phyloP scores from a whole-genome alignment of 2,797 vertebrate species.

The Antrozous pallidus region DNA sequence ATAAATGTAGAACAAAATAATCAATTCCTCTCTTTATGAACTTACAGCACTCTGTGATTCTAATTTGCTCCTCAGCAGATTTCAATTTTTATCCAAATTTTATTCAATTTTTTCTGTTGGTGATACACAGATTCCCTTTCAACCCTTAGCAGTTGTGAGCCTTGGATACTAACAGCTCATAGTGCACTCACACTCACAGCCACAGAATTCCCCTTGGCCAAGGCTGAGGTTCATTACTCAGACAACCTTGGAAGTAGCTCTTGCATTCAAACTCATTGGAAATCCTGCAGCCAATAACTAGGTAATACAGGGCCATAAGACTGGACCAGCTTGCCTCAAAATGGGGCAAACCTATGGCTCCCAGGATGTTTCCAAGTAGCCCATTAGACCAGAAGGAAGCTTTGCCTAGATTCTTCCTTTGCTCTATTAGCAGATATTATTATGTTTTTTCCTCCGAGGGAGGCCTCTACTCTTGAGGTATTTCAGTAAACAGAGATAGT shows the following conservation, averaged over 20 bases:
- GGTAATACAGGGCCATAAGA: neutral
- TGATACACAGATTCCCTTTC: neutral
- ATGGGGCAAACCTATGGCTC: neutral
- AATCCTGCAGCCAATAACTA: neutral
- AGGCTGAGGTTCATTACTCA: neutral
- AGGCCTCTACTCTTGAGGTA: neutral
- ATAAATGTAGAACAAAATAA: neutral
- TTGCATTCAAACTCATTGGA: neutral
- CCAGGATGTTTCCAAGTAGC: neutral
- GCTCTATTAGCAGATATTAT: neutral
- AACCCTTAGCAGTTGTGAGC: neutral
- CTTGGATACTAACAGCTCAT: neutral
- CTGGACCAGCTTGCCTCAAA: neutral
- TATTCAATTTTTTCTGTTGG: neutral
- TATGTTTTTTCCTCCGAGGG: neutral
- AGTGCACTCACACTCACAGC: neutral
- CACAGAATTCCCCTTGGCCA: neutral
- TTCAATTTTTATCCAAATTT: fast-evolving
- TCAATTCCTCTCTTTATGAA: neutral
- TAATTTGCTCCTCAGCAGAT: neutral
- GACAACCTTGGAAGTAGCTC: neutral
- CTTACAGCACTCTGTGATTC: neutral
- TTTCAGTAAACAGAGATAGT: neutral
- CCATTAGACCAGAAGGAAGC: neutral
- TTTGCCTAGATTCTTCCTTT: neutral